A percentile compares a stretch with the other conserved stretches of the same genome.
Evolutionary conservation across 2,888 invertebrate species (phyloP).

Genomic region (Andrena bucephala): DNA sequence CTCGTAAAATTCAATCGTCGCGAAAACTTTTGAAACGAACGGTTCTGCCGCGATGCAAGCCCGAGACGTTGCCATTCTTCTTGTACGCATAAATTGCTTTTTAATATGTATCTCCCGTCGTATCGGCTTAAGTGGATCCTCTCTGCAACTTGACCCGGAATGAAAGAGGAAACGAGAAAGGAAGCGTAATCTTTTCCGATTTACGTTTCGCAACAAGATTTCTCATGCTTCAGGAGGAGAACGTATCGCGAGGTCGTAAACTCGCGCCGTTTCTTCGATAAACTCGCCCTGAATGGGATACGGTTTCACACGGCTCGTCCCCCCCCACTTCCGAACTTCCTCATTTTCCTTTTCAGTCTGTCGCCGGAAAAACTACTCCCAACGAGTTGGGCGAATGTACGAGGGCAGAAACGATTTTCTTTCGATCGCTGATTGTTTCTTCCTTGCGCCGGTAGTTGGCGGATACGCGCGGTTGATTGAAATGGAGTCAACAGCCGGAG

Average conservation of each 20-base stretch:
- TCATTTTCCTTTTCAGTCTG: conserved; percentile 16
- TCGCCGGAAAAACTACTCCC: background rate
- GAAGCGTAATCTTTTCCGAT: conserved; percentile 8
- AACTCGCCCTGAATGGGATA: conserved; percentile 7
- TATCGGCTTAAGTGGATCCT: background rate
- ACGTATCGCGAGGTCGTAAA: background rate
- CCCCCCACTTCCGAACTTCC: background rate
- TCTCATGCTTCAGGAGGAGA: background rate
- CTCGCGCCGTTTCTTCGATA: background rate
- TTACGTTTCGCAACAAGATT: background rate
- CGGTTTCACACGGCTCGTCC: conserved; percentile 17
- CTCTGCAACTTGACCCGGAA: background rate
- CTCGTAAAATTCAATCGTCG: conserved; percentile 26
- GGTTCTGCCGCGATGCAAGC: conserved; percentile 5
- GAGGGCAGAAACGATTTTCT: conserved; percentile 15
- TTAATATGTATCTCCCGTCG: conserved; percentile 35
- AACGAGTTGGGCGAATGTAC: conserved; percentile 19
- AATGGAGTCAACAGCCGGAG: conserved; percentile 44
- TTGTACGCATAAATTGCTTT: conserved; percentile 37
- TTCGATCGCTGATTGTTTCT: conserved; percentile 14
- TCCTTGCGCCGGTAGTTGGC: background rate
- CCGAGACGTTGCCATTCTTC: conserved; percentile 16
- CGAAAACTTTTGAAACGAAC: conserved; percentile 42
- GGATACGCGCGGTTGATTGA: conserved; percentile 31
- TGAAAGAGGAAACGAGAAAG: background rate